Percentiles rank a stretch among this genome's conserved stretches.
These are phyloP conservation scores for Stegodyphus mimosarum DNA, from an alignment of 1,140 invertebrate species.

Conservation along the genomic window DNA sequence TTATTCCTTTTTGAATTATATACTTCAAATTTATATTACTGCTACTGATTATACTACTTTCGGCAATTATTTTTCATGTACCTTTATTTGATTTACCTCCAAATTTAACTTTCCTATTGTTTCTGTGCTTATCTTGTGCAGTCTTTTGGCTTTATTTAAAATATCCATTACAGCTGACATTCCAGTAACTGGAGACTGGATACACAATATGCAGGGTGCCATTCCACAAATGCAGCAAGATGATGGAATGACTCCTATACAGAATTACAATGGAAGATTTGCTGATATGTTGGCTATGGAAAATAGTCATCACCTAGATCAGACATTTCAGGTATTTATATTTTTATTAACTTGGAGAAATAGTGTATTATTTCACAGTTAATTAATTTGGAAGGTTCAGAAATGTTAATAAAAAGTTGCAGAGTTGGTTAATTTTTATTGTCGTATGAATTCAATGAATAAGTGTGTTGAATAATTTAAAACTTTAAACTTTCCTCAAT, in stretches of 20 bases:
- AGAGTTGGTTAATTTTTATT: background rate
- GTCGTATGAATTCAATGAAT: background rate
- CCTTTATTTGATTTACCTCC: background rate
- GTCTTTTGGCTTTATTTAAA: background rate
- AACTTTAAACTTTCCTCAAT: background rate
- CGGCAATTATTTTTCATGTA: background rate
- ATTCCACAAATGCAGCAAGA: slow-evolving; percentile 34
- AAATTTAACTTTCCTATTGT: background rate
- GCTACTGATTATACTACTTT: background rate
- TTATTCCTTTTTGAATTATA: background rate
- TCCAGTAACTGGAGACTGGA: slow-evolving; percentile 21
- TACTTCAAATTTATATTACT: background rate
- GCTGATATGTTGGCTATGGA: slow-evolving; percentile 49
- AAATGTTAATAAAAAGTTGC: background rate
- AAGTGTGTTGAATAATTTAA: background rate
- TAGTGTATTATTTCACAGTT: background rate
- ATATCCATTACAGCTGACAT: slow-evolving; percentile 33
- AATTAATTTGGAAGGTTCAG: background rate
- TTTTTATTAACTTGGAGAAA: background rate
- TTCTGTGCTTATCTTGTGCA: background rate
- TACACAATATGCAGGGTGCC: slow-evolving; percentile 38
- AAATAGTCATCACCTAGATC: slow-evolving; percentile 40
- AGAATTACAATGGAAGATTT: slow-evolving; percentile 46
- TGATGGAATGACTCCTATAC: slow-evolving; percentile 13
- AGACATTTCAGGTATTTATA: slow-evolving; percentile 41